phyloP scores from a whole-genome alignment of 2,113 vertebrate species.

The Hyperoodon ampullatus region DNA sequence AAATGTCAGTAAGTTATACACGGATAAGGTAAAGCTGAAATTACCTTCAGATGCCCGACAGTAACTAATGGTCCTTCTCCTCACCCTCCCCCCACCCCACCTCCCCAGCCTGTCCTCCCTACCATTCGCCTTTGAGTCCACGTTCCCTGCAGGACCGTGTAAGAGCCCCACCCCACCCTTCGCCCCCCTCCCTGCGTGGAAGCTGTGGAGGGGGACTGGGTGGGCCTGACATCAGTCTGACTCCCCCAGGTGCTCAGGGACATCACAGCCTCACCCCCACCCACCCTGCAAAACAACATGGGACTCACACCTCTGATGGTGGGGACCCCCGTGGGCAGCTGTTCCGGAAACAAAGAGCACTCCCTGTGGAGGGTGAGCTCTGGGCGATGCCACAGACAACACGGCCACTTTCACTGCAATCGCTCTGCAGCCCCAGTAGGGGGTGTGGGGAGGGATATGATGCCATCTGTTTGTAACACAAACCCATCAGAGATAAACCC shows the following conservation, averaged over 20 bases:
- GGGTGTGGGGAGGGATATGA: background rate
- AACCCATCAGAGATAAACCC: background rate
- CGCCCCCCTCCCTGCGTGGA: background rate
- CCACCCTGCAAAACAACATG: background rate
- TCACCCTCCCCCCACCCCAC: background rate
- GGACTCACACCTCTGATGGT: rapidly evolving
- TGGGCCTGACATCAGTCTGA: background rate
- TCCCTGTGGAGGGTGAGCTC: background rate
- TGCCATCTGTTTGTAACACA: background rate
- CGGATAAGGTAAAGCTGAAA: background rate
- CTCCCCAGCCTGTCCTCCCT: too few relatives aligned
- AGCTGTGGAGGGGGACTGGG: background rate
- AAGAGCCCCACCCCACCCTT: background rate
- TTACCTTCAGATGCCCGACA: background rate
- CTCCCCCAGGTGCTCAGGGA: background rate
- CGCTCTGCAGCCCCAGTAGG: background rate
- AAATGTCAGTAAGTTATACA: background rate
- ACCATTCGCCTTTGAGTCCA: too few relatives aligned
- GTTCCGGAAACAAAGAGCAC: background rate
- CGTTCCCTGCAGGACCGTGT: rapidly evolving
- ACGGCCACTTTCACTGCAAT: too few relatives aligned
- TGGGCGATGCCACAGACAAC: background rate
- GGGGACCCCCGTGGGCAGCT: too few relatives aligned
- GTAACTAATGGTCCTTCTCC: background rate
- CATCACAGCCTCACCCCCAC: background rate